Evolutionary conservation across 1,140 invertebrate genomes (phyloP), one percentile per base, ranked within the genome.

Genomic region (Calycopis cecrops): DNA sequence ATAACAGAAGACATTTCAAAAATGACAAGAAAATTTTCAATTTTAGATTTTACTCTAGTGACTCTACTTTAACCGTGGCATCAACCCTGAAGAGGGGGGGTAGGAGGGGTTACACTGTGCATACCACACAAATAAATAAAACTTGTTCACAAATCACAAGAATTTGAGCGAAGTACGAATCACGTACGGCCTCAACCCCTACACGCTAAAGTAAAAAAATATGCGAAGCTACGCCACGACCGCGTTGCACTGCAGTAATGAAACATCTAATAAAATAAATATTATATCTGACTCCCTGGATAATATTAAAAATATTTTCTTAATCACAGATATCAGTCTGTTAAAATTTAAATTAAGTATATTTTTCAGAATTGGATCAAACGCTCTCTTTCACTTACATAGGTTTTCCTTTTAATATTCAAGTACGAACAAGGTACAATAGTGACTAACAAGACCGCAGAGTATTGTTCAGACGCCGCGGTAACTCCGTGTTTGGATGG

Each of bases 291-390:
- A 85, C 77, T 84, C 84, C 84, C 84, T 87, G 84, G 84, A 84
- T 80, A 85, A 83, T 85, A 85, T 87, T 87, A 85, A 87, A 84
- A 83, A 87, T 87, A 87, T 87, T 83, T 84, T 87, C 82, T 87
- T 87, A 87, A 87, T 87, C 84, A 87, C 84, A 87, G 84, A 77
- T 87, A 87, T 87, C 84, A 87, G 84, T 87, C 84, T 87, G 84
- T 85, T 73, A 87, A 81, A 87, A 87, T 87, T 87, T 87, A 87
- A 87, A 87, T 87, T 87, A 87, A 87, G 84, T 87, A 87, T 87
- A 87, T 87, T 76, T 28, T 70, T 83, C 82, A 87, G 84, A 87
- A 84, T 83, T 84, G 79, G 72, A 83, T 87, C 79, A 82, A 77
- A 82, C 81, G 71, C 76, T 74, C 73, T 69, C 40, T 44, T 40